A percentile compares a stretch with the other conserved stretches of the same genome.
These are phyloP conservation scores for Calliopum simillimum DNA, from an alignment of 2,888 invertebrate genomes.

Conservation along the genomic window DNA sequence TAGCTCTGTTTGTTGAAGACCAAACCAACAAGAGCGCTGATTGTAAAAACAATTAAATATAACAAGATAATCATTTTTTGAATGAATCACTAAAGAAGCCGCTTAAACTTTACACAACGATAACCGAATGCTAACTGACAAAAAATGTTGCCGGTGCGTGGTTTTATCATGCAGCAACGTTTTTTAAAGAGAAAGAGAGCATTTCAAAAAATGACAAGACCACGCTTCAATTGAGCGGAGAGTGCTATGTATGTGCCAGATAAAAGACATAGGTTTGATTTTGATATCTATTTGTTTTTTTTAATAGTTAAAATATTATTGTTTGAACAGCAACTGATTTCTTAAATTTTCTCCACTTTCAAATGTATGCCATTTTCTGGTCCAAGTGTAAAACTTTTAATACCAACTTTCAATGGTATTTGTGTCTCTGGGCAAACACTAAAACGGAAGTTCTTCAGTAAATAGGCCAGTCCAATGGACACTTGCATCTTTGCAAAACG, in stretches of 20 bases:
- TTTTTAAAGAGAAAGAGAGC: too few relatives aligned
- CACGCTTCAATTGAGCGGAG: too few relatives aligned
- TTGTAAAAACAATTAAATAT: neutral
- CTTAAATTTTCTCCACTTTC: conserved; percentile 41
- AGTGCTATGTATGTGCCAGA: too few relatives aligned
- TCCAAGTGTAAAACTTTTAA: conserved; percentile 33
- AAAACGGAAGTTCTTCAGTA: conserved; percentile 45
- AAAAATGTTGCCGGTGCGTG: too few relatives aligned
- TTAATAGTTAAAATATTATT: too few relatives aligned
- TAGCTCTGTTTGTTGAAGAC: conserved; percentile 27
- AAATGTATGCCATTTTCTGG: conserved; percentile 40
- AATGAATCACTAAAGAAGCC: neutral
- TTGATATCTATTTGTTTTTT: too few relatives aligned
- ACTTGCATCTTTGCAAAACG: conserved; percentile 62
- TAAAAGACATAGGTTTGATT: too few relatives aligned
- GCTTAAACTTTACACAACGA: too few relatives aligned
- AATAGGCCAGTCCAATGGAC: conserved; percentile 51
- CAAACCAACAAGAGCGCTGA: neutral
- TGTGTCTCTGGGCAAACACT: conserved; percentile 39
- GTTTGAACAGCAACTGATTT: too few relatives aligned
- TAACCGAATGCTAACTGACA: too few relatives aligned
- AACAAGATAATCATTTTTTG: neutral
- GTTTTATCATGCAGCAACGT: too few relatives aligned
- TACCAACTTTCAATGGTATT: conserved; percentile 37
- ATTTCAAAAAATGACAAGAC: too few relatives aligned